Evolutionary conservation across 2,113 vertebrate genomes (phyloP), one percentile per base, ranked within the genome.

Genomic region (Neodon shergylaensis): DNA sequence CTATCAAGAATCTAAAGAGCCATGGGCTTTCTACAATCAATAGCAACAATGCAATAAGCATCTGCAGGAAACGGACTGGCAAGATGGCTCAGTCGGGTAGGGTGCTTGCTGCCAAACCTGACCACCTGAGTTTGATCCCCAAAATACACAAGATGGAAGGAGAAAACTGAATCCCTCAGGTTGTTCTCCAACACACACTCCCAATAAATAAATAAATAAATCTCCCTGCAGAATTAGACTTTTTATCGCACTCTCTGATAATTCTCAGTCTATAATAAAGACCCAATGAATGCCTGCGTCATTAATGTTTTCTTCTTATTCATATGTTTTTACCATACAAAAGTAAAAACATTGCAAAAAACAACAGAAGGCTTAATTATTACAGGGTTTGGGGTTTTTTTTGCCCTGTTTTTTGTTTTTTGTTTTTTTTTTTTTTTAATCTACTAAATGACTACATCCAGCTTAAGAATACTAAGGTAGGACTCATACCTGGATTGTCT

Each of bases 271-370:
- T 54, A 79, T 8, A 94, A 11, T 63, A 85, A 78, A 93, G 70
- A 87, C 47, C 84, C 58, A 91, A 22, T 84, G 79, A 92, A 68
- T 84, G 74, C 19, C 61, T 90, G 58, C 73, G 49, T 92, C 63
- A 90, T 76, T 92, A 92, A 95, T 90, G 74, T 72, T 94, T 95
- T 95, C 33, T 85, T 58, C 39, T 94, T 42, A 54, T 54, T 17
- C 54, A 54, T 54, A 54, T 54, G 54, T 19, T 54, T 54, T 84
- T 39, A 82, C 13, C 84, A 36, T 17, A 73, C 14, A 52, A 90
- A 92, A 76, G 7, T 14, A 3, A 61, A 91, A 87, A 74, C 21
- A 54, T 36, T 86, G 86, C 66, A 84, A 44, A 74, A 91, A 1
- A 49, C 13, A 94, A 28, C 33, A 26, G 22, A 92, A 81, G 66